Conservation (phyloP, 2,113 vertebrate genomes). For the Vidua macroura region DNA sequence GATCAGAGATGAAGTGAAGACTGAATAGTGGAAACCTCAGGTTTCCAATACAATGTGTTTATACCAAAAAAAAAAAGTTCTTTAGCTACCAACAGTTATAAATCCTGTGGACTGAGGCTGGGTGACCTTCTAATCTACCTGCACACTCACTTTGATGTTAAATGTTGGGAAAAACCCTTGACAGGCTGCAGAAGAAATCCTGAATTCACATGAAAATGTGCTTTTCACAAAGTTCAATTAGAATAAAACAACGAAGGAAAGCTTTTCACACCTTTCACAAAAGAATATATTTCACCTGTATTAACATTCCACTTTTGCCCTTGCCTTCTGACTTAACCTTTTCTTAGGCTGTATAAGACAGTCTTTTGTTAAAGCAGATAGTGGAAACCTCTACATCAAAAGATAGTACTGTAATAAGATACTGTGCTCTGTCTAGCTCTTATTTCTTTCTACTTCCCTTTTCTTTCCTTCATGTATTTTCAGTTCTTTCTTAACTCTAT, state of each 20-base stretch:
- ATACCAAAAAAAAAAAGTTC: background rate
- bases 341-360: background rate
- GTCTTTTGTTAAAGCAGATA: constrained; percentile 1
- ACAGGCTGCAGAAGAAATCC: background rate
- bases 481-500: background rate
- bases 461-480: background rate
- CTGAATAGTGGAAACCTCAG: background rate
- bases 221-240: background rate
- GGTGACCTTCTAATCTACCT: background rate
- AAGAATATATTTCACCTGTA: background rate
- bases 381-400: constrained; percentile 6
- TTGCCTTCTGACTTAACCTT: constrained; percentile 12
- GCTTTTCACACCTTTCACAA: background rate
- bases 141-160: background rate
- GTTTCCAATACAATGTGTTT: background rate
- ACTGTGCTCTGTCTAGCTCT: background rate
- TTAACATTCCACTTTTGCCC: background rate
- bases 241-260: constrained; percentile 14
- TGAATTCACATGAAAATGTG: background rate
- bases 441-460: background rate
- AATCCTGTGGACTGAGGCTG: background rate
- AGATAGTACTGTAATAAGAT: background rate
- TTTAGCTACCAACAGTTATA: background rate
- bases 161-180: background rate
- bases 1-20: background rate